A percentile compares a stretch with the other conserved stretches of the same genome.
phyloP scores from a whole-genome alignment of 1,140 invertebrate species.

The Babylonia areolata region DNA sequence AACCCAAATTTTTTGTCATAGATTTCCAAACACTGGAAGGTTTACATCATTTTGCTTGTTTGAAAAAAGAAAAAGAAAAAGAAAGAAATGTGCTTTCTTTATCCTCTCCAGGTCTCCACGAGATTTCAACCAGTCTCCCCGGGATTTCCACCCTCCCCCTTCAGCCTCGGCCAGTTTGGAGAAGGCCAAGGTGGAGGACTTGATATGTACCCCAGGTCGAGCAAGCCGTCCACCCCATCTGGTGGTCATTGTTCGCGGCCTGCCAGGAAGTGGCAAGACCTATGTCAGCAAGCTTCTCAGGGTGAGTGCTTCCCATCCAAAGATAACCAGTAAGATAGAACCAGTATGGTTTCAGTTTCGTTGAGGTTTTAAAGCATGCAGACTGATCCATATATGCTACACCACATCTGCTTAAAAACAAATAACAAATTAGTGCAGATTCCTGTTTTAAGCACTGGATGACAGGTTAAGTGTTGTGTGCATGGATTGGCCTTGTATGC shows the following conservation, averaged over 20 bases:
- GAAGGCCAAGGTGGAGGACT: conserved; percentile 83
- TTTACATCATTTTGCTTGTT: no score
- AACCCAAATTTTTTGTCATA: no score
- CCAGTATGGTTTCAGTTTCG: neutral
- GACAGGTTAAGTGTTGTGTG: no score
- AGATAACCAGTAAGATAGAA: no score
- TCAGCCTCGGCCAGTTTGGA: neutral
- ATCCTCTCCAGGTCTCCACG: conserved; percentile 6
- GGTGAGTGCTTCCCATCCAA: conserved; percentile 76
- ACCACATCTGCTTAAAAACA: no score
- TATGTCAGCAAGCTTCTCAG: conserved; percentile 91
- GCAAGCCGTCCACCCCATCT: conserved; percentile 87
- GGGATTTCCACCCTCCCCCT: neutral
- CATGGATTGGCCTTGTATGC: no score
- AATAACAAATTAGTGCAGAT: no score
- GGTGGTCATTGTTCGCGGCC: conserved; percentile 91
- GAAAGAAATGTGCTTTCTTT: no score
- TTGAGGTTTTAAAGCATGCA: neutral
- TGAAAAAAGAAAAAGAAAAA: no score
- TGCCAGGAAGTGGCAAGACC: conserved; percentile 93
- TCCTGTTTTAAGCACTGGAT: no score
- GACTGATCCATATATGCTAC: no score
- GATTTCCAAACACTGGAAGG: no score
- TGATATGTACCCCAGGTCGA: conserved; percentile 85
- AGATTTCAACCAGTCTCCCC: neutral